Conservation (phyloP, 2,888 invertebrate genomes). For the Branchipolynoe longqiensis region DNA sequence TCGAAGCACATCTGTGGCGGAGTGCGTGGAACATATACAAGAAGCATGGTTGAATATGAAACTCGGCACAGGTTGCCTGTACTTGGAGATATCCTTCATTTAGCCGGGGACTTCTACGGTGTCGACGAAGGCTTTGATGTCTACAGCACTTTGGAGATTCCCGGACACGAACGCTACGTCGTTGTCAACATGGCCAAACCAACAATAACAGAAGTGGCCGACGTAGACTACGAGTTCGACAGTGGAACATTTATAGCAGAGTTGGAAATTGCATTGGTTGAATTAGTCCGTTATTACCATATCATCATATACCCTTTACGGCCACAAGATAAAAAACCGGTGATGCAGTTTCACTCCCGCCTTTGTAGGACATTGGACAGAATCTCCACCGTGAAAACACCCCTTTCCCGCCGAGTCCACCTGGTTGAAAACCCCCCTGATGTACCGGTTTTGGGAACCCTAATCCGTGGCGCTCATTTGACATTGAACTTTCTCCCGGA, state of each 20-base stretch:
- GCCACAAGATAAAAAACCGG: background rate
- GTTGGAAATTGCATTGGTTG: background rate
- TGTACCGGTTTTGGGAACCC: background rate
- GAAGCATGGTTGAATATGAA: background rate
- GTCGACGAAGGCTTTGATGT: background rate
- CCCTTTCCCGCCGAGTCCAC: background rate
- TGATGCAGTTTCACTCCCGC: background rate
- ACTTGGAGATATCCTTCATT: background rate
- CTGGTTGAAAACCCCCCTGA: background rate
- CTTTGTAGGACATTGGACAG: background rate
- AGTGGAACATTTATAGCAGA: too few species aligned
- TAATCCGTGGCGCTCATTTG: background rate
- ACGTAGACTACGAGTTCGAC: background rate
- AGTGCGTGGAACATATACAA: background rate
- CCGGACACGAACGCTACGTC: background rate
- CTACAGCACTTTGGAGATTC: background rate
- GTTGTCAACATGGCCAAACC: background rate
- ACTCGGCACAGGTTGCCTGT: too few species aligned
- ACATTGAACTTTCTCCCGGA: background rate
- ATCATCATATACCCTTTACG: background rate
- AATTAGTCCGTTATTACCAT: background rate
- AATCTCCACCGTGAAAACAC: background rate
- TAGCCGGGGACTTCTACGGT: background rate
- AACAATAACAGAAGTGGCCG: background rate
- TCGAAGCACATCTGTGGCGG: background rate